These are phyloP conservation scores for Rhabdomys dilectus DNA, from an alignment of 2,113 vertebrate species.

Conservation along the genomic window DNA sequence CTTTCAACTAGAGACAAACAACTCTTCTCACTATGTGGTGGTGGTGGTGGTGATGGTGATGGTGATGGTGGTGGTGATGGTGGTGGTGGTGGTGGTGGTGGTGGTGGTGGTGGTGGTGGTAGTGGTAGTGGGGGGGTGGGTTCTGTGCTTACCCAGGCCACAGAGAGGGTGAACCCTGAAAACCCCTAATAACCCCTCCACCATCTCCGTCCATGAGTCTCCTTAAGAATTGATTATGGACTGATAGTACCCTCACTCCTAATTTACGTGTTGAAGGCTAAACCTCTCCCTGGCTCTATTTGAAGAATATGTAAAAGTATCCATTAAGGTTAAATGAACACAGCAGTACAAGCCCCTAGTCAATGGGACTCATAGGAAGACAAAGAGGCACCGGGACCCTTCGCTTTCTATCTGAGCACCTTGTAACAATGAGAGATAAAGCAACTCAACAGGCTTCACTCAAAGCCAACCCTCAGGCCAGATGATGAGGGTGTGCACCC, in stretches of 20 bases:
- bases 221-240: fast-evolving
- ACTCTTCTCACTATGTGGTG: not conserved
- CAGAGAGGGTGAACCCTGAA: fast-evolving
- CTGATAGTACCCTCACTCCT: too few relatives aligned
- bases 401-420: not conserved
- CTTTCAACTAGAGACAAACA: not conserved
- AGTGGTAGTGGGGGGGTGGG: too few relatives aligned
- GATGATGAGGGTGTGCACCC: not conserved
- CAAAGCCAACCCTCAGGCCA: not conserved
- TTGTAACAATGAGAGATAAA: fast-evolving
- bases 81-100: too few relatives aligned
- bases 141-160: fast-evolving
- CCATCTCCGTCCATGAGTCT: not conserved
- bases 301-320: not conserved
- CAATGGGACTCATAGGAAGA: not conserved
- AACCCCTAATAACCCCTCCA: fast-evolving
- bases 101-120: too few relatives aligned
- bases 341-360: not conserved
- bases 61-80: too few relatives aligned
- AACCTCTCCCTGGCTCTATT: not conserved
- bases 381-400: not conserved
- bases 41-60: too few relatives aligned
- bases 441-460: fast-evolving
- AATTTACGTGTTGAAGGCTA: not conserved
- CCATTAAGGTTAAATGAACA: not conserved